Evolutionary conservation across 2,113 vertebrate genomes (phyloP).

Genomic region (Perccottus glenii): DNA sequence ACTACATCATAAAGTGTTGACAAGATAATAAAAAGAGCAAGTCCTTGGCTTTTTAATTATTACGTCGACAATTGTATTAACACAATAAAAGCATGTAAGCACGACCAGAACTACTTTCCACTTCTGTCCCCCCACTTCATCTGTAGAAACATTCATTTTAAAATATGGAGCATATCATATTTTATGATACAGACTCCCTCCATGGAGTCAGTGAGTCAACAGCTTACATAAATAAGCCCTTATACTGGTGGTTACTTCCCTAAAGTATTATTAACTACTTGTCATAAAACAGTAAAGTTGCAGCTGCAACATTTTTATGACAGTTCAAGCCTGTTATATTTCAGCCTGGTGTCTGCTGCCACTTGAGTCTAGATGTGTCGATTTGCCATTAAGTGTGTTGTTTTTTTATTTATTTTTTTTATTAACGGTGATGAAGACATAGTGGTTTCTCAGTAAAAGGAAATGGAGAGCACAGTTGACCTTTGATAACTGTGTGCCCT

Average conservation of each 20-base stretch:
- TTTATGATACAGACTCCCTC: neutral
- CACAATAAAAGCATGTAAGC: neutral
- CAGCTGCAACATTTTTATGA: conserved; percentile 12
- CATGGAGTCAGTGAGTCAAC: conserved; percentile 1
- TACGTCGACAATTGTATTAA: neutral
- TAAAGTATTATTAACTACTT: conserved; percentile 10
- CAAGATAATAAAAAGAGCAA: too few species aligned
- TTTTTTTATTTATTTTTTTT: conserved; percentile 26
- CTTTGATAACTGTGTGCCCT: conserved; percentile 5
- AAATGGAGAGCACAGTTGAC: conserved; percentile 26
- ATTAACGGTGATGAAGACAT: conserved; percentile 36
- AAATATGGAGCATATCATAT: conserved; percentile 6
- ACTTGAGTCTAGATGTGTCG: conserved; percentile 29
- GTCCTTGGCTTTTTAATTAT: too few species aligned
- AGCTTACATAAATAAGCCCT: neutral
- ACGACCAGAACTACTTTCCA: neutral
- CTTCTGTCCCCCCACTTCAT: neutral
- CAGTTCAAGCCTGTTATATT: conserved; percentile 31
- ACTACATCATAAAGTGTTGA: too few species aligned
- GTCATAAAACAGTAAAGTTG: conserved; percentile 26
- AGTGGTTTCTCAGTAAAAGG: conserved; percentile 55
- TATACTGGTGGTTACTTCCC: conserved; percentile 1
- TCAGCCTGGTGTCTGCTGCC: conserved; percentile 56
- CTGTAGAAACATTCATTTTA: conserved; percentile 1
- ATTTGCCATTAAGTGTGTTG: conserved; percentile 11